Conservation (phyloP, 2,888 invertebrate genomes). For the Polyploca ridens region DNA sequence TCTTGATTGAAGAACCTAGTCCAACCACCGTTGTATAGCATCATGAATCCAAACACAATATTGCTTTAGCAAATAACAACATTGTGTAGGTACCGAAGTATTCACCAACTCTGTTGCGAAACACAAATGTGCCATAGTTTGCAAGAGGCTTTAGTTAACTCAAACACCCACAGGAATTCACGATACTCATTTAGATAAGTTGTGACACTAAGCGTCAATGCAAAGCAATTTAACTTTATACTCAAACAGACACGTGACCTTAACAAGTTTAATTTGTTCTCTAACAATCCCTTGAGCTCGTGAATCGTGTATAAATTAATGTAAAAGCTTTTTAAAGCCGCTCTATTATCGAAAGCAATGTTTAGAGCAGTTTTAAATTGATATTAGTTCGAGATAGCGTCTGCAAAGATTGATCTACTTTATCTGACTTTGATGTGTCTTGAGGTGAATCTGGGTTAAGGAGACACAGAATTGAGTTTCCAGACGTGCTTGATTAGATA, state of each 20-base stretch:
- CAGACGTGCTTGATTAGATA: neutral
- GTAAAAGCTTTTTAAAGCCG: neutral
- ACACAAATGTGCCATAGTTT: neutral
- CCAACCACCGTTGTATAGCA: no score
- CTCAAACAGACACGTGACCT: neutral
- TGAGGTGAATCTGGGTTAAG: neutral
- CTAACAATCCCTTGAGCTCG: neutral
- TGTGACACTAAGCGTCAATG: slow-evolving; percentile 3
- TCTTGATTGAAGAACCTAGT: no score
- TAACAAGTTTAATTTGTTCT: slow-evolving; percentile 3
- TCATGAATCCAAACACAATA: no score
- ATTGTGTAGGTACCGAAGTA: no score
- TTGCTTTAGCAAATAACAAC: no score
- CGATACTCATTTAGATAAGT: neutral
- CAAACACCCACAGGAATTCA: neutral
- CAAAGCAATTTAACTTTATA: slow-evolving; percentile 1
- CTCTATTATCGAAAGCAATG: neutral
- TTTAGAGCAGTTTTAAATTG: neutral
- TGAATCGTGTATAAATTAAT: neutral
- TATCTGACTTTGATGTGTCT: neutral
- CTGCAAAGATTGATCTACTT: neutral
- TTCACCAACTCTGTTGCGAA: neutral
- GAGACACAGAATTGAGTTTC: neutral
- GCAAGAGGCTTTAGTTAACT: neutral
- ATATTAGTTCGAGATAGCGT: neutral